phyloP scores from a whole-genome alignment of 2,888 invertebrate genomes.

The Nomada ferruginata region DNA sequence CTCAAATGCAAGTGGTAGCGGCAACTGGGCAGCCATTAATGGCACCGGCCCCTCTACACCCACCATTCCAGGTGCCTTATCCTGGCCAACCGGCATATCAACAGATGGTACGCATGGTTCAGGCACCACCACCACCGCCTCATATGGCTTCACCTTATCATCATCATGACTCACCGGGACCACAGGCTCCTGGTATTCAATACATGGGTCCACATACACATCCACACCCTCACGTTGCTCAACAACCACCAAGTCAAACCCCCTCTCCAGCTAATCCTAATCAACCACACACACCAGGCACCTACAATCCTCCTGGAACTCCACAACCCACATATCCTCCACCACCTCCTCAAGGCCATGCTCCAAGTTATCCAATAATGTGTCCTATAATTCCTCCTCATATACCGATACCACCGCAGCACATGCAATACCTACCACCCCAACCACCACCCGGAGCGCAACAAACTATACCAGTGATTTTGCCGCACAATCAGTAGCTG shows the following conservation, averaged over 20 bases:
- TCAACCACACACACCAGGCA: constrained; percentile 86
- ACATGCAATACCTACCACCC: constrained; percentile 85
- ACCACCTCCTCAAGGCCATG: constrained; percentile 86
- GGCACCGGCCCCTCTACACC: constrained; percentile 92
- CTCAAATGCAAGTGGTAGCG: constrained; percentile 93
- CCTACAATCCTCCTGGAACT: constrained; percentile 85
- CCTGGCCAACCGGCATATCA: constrained; percentile 85
- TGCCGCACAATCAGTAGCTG: constrained; percentile 85
- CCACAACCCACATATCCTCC: constrained; percentile 86
- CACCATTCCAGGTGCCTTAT: constrained; percentile 87
- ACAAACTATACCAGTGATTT: constrained; percentile 84
- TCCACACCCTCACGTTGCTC: constrained; percentile 81
- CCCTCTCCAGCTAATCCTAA: constrained; percentile 83
- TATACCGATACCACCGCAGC: constrained; percentile 84
- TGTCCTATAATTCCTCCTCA: constrained; percentile 86
- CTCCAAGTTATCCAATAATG: constrained; percentile 86
- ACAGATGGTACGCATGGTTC: constrained; percentile 85
- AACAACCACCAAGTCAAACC: constrained; percentile 82
- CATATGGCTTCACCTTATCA: constrained; percentile 82
- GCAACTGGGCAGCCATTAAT: constrained; percentile 92
- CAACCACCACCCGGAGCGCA: constrained; percentile 84
- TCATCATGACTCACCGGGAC: constrained; percentile 86
- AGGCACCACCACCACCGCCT: constrained; percentile 80
- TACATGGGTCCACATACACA: constrained; percentile 86
- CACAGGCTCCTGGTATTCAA: constrained; percentile 85